Conservation (phyloP, 2,888 invertebrate species). For the Dendrolimus pini region DNA sequence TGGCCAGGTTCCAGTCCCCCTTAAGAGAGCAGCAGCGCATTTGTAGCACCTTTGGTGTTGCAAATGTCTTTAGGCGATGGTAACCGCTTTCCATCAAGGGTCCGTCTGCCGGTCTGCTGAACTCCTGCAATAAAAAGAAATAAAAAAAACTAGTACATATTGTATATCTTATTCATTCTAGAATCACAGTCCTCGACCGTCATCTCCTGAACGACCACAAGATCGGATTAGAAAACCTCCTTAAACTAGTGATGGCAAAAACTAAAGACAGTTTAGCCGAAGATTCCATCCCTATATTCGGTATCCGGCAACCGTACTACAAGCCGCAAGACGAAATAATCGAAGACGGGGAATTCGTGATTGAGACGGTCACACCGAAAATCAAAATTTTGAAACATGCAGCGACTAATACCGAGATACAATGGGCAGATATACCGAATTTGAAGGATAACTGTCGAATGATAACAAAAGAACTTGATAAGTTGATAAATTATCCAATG, state of each 20-base stretch:
- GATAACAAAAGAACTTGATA: conserved; percentile 40
- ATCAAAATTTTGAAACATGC: conserved; percentile 55
- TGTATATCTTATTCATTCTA: conserved; percentile 20
- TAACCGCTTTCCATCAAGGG: too few species aligned
- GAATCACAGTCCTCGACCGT: conserved; percentile 61
- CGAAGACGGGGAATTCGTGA: conserved; percentile 53
- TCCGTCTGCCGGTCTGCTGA: too few species aligned
- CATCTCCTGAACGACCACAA: conserved; percentile 61
- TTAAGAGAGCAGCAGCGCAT: too few species aligned
- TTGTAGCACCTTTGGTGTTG: too few species aligned
- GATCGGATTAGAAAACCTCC: conserved; percentile 51
- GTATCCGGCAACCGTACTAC: conserved; percentile 48
- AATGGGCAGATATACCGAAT: conserved; percentile 38
- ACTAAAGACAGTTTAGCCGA: conserved; percentile 53
- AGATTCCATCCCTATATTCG: conserved; percentile 21
- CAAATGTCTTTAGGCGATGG: too few species aligned
- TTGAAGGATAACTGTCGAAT: conserved; percentile 36
- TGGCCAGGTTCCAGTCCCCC: too few species aligned
- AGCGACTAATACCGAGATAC: conserved; percentile 45
- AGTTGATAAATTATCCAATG: conserved; percentile 30
- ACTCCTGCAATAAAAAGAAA: too few species aligned
- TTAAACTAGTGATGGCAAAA: conserved; percentile 60
- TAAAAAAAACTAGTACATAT: too few species aligned
- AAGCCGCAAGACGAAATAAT: conserved; percentile 35
- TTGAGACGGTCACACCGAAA: conserved; percentile 52